Percentiles rank a stretch among this genome's conserved stretches.
These are phyloP conservation scores for Cliona cf. orientalis DNA, from an alignment of 37 sponge, comb jelly and placozoan genomes.

Conservation along the genomic window DNA sequence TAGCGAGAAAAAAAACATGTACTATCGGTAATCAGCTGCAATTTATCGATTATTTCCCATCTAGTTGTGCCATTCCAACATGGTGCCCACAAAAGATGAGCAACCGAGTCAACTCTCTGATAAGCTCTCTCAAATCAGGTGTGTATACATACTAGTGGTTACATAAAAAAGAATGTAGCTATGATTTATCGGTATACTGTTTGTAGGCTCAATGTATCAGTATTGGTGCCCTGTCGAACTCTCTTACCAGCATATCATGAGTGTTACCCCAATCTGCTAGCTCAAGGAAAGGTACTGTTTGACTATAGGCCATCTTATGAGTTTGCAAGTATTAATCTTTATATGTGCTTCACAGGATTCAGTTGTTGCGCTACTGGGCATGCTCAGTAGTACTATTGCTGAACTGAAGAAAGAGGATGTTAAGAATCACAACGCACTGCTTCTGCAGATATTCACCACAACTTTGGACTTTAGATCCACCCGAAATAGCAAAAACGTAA, in stretches of 20 bases:
- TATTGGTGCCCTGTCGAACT: slow-evolving; percentile 45
- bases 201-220: slow-evolving; percentile 40
- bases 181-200: no score
- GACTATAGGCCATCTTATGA: no score
- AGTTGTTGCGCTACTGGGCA: slow-evolving; percentile 52
- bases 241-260: slow-evolving; percentile 50
- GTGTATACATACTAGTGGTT: no score
- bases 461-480: slow-evolving; percentile 64
- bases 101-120: no score
- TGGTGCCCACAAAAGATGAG: no score
- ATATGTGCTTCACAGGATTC: slow-evolving; percentile 47
- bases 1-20: background rate
- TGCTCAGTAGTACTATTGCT: slow-evolving; percentile 37
- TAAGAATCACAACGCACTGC: background rate
- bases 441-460: slow-evolving; percentile 46
- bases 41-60: no score
- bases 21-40: no score
- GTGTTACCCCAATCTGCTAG: slow-evolving; percentile 11
- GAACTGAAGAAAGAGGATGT: slow-evolving; percentile 54
- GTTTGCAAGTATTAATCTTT: no score
- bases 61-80: no score
- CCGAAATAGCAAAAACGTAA: background rate
- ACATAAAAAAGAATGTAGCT: no score
- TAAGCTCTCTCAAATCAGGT: no score
- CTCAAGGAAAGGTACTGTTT: slow-evolving; percentile 44